Conservation (phyloP, 2,888 invertebrate species). For the Glomeris marginata region DNA sequence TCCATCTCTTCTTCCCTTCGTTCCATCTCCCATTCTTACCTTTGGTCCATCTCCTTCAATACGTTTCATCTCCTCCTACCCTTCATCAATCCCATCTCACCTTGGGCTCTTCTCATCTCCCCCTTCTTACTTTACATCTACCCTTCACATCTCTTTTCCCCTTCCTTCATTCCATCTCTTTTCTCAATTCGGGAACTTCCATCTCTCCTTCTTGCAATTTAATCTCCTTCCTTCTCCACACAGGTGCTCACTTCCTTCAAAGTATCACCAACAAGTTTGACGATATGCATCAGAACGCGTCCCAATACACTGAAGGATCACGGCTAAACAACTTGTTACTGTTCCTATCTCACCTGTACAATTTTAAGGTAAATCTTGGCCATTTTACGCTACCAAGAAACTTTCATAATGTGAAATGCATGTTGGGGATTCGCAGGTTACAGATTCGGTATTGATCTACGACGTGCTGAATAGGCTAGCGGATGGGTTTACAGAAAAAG, state of each 20-base stretch:
- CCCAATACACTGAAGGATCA: conserved; percentile 48
- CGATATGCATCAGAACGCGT: conserved; percentile 32
- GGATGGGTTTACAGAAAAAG: conserved; percentile 52
- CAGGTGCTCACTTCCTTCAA: conserved; percentile 55
- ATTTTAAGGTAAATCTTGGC: conserved; percentile 52
- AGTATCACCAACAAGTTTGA: conserved; percentile 52
- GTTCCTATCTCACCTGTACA: conserved; percentile 65
- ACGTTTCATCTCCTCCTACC: too few relatives aligned
- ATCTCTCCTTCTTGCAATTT: neutral
- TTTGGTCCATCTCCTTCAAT: too few relatives aligned
- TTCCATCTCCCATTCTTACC: too few relatives aligned
- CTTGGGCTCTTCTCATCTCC: too few relatives aligned
- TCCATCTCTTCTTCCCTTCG: too few relatives aligned
- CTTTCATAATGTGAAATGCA: conserved; percentile 14
- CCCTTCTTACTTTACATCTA: conserved; percentile 33
- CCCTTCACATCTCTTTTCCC: neutral
- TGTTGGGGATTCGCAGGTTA: conserved; percentile 40
- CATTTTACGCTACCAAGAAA: neutral
- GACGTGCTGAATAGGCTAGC: conserved; percentile 57
- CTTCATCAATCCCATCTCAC: too few relatives aligned
- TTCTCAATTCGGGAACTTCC: neutral
- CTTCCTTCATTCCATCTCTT: neutral
- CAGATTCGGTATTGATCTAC: conserved; percentile 58
- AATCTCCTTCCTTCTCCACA: conserved; percentile 7
- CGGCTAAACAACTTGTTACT: conserved; percentile 62